Base-by-base conservation (phyloP, 2,113 vertebrate genomes). In the Fukomys damarensis region DNA sequence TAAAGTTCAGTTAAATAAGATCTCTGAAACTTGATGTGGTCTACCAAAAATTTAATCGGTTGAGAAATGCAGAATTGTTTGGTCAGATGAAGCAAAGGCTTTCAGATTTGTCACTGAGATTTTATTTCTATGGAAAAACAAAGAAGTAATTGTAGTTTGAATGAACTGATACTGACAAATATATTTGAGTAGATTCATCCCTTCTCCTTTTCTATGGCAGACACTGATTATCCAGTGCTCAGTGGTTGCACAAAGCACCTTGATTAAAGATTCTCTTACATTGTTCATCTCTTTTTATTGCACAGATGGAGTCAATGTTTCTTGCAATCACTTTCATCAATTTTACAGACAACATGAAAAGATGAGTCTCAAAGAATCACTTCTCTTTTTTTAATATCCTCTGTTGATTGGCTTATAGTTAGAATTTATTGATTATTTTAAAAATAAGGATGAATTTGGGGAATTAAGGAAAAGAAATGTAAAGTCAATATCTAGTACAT, bases 381-480 rank as follows among this genome's bases (percentile, higher is more conserved):
- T 82, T 86, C 38, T 76, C n/a, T n/a, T 66, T 83, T 94, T 94
- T 20, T n/a, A 63, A 92, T 90, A 80, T 93, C 52, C 30, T 96
- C n/a, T 95, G 26, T 77, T 89, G 68, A 92, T 85, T 95, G 85
- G 77, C 30, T 93, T 81, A 90, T 12, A 89, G 41, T 87, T 86
- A 61, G 26, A 2, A n/a, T 85, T 87, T 70, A 80, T n/a, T 22
- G 14, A 41, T n/a, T 76, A n/a, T 61, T 77, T 61, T 59, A 74
- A 84, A 10, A 92, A 54, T 10, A 91, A 66, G 19, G 83, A 66
- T 89, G 38, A 61, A 86, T 84, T 84, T 92, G 22, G 14, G 52
- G 41, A 65, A 88, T 94, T 85, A 91, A 95, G 66, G 77, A 95
- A 94, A 96, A 86, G 38, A 1, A 66, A 43, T 54, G 3, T 65